These are phyloP conservation scores for Dipodomys stephensi DNA, from an alignment of 2,113 vertebrate genomes.

Conservation along the genomic window DNA sequence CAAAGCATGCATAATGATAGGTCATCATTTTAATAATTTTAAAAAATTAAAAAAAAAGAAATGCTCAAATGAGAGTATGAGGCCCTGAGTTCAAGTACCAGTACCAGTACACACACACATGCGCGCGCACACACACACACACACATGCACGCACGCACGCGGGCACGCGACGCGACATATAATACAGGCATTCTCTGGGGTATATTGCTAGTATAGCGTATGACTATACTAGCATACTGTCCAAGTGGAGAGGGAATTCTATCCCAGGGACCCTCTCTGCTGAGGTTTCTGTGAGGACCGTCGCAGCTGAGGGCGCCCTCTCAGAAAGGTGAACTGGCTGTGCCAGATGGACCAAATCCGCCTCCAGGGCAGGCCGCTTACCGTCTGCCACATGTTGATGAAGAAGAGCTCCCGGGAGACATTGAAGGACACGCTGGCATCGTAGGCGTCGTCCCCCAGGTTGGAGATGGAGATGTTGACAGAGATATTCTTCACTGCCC, in stretches of 20 bases:
- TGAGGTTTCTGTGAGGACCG: not conserved
- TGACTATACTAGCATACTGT: not conserved
- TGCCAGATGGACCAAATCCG: fast-evolving
- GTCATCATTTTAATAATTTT: too few relatives aligned
- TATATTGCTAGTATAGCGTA: too few relatives aligned
- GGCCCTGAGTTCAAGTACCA: too few relatives aligned
- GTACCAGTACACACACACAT: too few relatives aligned
- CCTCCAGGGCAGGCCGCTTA: constrained; percentile 79
- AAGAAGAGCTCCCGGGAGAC: constrained; percentile 98
- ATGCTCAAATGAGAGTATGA: too few relatives aligned
- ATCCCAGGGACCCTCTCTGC: not conserved
- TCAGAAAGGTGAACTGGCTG: not conserved
- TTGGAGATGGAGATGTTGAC: constrained; percentile 96
- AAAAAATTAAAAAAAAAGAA: too few relatives aligned
- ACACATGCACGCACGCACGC: too few relatives aligned
- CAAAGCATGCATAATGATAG: too few relatives aligned
- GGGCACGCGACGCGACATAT: not conserved
- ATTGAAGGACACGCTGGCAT: constrained; percentile 97
- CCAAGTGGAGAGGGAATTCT: not conserved
- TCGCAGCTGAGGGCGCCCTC: not conserved
- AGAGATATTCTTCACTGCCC: constrained; percentile 96
- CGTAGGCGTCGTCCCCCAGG: constrained; percentile 96
- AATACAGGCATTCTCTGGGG: fast-evolving
- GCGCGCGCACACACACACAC: too few relatives aligned
- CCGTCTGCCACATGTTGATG: constrained; percentile 99